Evolutionary conservation across 1,140 invertebrate genomes (phyloP).

Genomic region (Cyclina sinensis): DNA sequence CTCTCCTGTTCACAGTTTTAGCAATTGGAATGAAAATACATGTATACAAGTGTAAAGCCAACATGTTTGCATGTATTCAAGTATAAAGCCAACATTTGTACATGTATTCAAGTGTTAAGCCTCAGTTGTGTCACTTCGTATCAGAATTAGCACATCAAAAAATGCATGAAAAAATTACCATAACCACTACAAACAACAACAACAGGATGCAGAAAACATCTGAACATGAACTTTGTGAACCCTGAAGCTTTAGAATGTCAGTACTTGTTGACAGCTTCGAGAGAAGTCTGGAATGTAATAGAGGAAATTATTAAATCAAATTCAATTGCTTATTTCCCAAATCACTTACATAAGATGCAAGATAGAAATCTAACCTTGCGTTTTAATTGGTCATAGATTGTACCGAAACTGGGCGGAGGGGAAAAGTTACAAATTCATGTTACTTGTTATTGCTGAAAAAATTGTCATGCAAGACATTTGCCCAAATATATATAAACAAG

Average conservation of each 20-base stretch:
- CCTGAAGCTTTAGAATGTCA: background rate
- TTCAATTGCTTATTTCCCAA: slow-evolving; percentile 20
- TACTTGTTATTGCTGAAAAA: background rate
- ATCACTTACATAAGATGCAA: slow-evolving; percentile 24
- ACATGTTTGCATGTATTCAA: no score
- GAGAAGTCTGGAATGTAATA: slow-evolving; percentile 6
- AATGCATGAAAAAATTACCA: no score
- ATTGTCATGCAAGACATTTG: background rate
- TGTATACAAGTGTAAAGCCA: no score
- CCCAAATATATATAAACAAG: no score
- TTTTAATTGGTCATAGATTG: slow-evolving; percentile 29
- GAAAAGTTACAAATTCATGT: background rate
- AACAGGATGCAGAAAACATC: background rate
- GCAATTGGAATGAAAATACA: no score
- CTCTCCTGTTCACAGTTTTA: no score
- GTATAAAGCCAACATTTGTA: no score
- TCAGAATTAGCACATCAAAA: no score
- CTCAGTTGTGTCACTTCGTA: no score
- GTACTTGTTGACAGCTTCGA: background rate
- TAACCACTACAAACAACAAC: no score
- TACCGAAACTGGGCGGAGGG: slow-evolving; percentile 1
- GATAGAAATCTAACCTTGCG: background rate
- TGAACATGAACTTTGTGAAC: background rate
- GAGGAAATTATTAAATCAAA: slow-evolving; percentile 53
- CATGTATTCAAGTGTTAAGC: no score